Percentiles rank a stretch among this genome's conserved stretches.
These are phyloP conservation scores for Diphyllodes magnificus DNA, from an alignment of 2,113 vertebrate genomes.

Conservation along the genomic window DNA sequence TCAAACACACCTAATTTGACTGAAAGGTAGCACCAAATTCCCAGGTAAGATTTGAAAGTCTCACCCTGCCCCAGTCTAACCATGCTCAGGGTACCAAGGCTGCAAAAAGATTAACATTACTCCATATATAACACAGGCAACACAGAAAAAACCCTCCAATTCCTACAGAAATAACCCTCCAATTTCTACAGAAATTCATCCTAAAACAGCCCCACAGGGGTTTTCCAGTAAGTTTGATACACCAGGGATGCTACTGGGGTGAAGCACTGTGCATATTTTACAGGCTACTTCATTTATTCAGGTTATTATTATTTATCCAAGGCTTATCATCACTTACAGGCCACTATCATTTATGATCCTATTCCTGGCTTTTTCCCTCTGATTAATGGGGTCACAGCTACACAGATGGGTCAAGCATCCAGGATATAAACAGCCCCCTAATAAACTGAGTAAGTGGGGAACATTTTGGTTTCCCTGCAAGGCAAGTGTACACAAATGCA, in stretches of 20 bases:
- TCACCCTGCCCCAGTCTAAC: neutral
- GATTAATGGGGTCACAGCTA: neutral
- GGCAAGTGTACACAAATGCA: neutral
- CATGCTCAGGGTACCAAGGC: neutral
- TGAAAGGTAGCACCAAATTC: neutral
- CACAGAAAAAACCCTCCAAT: neutral
- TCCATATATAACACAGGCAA: accelerated
- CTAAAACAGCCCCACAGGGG: neutral
- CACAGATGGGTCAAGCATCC: neutral
- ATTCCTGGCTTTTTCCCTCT: neutral
- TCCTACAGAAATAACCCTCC: accelerated
- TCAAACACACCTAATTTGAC: neutral
- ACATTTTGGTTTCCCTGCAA: neutral
- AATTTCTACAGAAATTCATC: neutral
- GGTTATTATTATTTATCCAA: neutral
- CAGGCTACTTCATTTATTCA: neutral
- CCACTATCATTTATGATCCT: neutral
- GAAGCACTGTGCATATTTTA: neutral
- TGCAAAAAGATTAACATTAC: neutral
- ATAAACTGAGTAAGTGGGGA: neutral
- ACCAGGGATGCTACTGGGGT: neutral
- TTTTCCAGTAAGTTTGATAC: neutral
- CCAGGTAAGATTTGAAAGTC: neutral
- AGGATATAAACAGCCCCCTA: accelerated
- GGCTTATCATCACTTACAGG: neutral